phyloP scores from a whole-genome alignment of 2,797 vertebrate species.

The Syncerus caffer region DNA sequence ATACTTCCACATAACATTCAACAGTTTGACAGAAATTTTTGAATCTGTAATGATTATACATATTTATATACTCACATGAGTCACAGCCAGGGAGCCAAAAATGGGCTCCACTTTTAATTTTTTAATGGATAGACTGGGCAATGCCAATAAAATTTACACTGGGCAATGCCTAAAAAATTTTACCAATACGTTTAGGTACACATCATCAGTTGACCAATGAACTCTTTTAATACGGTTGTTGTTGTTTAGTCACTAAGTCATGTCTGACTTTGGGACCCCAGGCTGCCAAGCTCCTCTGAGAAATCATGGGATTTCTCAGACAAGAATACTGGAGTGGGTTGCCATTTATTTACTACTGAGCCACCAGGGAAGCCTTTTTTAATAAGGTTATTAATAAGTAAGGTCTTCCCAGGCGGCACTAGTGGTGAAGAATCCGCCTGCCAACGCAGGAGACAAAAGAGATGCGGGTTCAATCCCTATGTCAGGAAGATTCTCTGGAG shows the following conservation, averaged over 20 bases:
- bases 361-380: background rate
- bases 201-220: background rate
- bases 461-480: accelerated
- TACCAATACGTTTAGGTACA: background rate
- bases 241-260: background rate
- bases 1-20: background rate
- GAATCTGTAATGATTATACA: background rate
- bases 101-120: background rate
- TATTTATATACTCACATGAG: background rate
- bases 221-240: background rate
- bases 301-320: background rate
- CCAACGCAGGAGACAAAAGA: background rate
- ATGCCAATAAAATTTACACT: conserved; percentile 20
- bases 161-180: conserved; percentile 24
- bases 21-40: background rate
- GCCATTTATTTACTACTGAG: background rate
- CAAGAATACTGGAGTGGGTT: background rate
- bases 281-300: background rate
- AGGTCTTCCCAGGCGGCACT: background rate
- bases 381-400: background rate
- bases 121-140: background rate
- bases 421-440: background rate
- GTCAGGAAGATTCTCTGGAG: background rate
- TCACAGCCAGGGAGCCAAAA: background rate
- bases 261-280: background rate